Base-by-base conservation (phyloP, 2,888 invertebrate species). In the Carpatolechia fugitivella region DNA sequence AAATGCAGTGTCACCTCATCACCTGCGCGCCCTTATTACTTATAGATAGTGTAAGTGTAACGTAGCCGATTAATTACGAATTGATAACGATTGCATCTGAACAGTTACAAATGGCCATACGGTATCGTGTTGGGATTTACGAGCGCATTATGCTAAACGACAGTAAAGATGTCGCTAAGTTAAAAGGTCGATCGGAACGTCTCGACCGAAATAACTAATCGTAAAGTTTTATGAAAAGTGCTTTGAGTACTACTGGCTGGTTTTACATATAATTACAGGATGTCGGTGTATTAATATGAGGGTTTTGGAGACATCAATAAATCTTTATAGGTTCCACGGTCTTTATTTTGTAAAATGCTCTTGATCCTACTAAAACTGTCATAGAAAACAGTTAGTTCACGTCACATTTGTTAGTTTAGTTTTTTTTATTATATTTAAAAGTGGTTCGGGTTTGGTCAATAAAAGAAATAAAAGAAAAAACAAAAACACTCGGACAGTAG, bases 141-240 rank as follows among this genome's bases (percentile, higher is more conserved):
- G 74, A 70, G 65, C 68, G 69, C 76, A 76, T 79, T 80, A 81
- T 63, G 65, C 66, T 74, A 73, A 74, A 68, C 68, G 74, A 74
- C 80, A 74, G 74, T 72, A 76, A 63, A 69, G 74, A 74, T 74
- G 79, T 76, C 76, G 70, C 72, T 65, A 72, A 69, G 68, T 69
- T 75, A 76, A 82, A 81, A 80, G 82, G 78, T 81, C 82, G 85
- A 85, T 86, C 82, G 78, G 63, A 72, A 73, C 72, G 76, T 72
- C 70, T 76, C 61, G 61, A 68, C 54, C 72, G 62, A 74, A 82
- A 80, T 80, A 81, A 72, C 70, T 63, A 72, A 77, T 75, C 79
- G 75, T 81, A 76, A 80, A 80, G 57, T 74, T 80, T 80, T 68
- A 79, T 76, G 69, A 69, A 69, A 57, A 57, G 54, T 57, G 57